Conservation (phyloP, 1,140 invertebrate species). For the Limonius californicus region DNA sequence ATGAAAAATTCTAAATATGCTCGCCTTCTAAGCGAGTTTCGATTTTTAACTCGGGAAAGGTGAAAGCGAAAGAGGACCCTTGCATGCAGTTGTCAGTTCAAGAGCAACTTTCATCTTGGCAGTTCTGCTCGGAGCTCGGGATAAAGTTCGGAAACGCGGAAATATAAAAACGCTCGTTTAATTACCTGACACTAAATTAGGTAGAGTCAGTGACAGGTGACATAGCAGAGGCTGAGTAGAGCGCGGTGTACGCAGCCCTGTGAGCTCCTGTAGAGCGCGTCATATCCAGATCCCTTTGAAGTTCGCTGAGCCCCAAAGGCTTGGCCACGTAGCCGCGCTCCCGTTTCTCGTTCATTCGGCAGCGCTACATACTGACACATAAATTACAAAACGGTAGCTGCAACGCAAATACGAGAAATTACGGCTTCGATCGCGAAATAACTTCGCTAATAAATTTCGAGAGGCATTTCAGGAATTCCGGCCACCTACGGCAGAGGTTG, state of each 20-base stretch:
- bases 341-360: not conserved
- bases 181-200: conserved; percentile 12
- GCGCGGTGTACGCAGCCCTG: not conserved
- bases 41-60: too few species aligned
- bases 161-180: not conserved
- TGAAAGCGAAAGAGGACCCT: too few species aligned
- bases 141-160: not conserved
- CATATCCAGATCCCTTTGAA: conserved; percentile 38
- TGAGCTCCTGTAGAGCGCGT: conserved; percentile 26
- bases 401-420: conserved; percentile 1
- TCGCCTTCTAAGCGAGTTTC: too few species aligned
- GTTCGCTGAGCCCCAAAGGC: conserved; percentile 25
- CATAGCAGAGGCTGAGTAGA: conserved; percentile 5
- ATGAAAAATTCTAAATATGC: too few species aligned
- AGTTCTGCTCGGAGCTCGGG: too few species aligned
- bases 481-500: not conserved
- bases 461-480: not conserved
- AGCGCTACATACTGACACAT: conserved; percentile 7
- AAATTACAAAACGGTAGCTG: conserved; percentile 8
- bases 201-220: conserved; percentile 7
- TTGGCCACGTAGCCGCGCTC: not conserved
- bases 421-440: not conserved
- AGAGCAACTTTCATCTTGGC: too few species aligned
- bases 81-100: too few species aligned
- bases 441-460: not conserved